Evolutionary conservation across 2,113 vertebrate species (phyloP).

Genomic region (Hypocryptadius cinnamomeus): DNA sequence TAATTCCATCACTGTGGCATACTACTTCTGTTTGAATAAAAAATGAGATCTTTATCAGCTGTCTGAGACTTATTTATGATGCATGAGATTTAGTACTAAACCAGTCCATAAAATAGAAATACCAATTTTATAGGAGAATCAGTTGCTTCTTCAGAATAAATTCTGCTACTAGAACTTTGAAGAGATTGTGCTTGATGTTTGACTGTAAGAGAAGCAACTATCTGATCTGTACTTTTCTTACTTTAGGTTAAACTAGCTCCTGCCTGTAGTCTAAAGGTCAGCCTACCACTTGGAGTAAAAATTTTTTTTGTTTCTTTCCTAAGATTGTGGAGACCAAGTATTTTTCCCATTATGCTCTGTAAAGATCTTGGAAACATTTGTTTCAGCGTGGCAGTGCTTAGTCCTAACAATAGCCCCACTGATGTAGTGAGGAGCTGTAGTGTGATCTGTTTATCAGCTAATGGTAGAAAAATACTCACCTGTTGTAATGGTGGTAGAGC

Average conservation of each 20-base stretch:
- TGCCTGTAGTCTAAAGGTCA: not conserved
- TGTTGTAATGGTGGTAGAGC: not conserved
- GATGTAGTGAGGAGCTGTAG: not conserved
- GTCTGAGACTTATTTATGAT: conserved; percentile 26
- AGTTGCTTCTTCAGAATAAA: not conserved
- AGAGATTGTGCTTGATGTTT: not conserved
- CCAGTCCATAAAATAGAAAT: not conserved
- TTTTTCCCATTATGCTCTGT: not conserved
- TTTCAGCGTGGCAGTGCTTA: not conserved
- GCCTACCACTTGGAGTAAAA: not conserved
- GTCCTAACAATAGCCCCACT: not conserved
- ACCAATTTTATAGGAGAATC: not conserved
- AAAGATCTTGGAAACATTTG: not conserved
- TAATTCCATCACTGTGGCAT: not conserved
- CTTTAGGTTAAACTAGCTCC: not conserved
- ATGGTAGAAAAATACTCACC: not conserved
- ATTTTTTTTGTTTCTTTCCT: not conserved
- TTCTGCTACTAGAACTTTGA: not conserved
- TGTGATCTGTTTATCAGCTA: not conserved
- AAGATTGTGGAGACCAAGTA: not conserved
- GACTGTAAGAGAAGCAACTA: not conserved
- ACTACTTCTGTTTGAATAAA: conserved; percentile 22
- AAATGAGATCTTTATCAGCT: conserved; percentile 9
- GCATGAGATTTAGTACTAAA: conserved; percentile 21
- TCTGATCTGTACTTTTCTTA: not conserved